These are phyloP conservation scores for Conus canariensis DNA, from an alignment of 2,888 invertebrate genomes.

Conservation along the genomic window DNA sequence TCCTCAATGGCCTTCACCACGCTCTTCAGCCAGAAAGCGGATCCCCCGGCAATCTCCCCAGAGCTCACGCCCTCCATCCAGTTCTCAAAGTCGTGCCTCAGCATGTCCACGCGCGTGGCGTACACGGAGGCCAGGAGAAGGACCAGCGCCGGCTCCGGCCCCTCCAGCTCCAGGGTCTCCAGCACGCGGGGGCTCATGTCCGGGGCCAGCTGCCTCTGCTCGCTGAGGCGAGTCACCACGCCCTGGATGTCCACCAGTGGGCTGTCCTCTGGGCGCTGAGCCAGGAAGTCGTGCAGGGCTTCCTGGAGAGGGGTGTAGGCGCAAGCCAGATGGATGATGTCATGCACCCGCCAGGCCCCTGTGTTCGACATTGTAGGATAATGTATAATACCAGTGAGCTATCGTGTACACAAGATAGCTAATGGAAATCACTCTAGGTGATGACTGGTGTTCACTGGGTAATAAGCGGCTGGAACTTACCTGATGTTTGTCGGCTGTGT, in stretches of 20 bases:
- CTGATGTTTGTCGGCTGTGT: too few relatives aligned
- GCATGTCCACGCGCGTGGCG: conserved; percentile 23
- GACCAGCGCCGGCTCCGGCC: conserved; percentile 1
- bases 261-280: neutral
- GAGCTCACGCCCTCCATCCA: neutral
- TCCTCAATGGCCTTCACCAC: neutral
- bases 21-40: neutral
- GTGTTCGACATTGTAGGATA: neutral
- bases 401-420: too few relatives aligned
- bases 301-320: conserved; percentile 19
- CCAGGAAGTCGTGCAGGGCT: neutral
- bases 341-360: conserved; percentile 34
- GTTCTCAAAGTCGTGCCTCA: neutral
- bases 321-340: conserved; percentile 33
- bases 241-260: neutral
- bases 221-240: neutral
- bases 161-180: conserved; percentile 1
- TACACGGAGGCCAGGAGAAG: conserved; percentile 21
- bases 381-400: too few relatives aligned
- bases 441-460: too few relatives aligned
- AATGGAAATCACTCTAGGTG: neutral
- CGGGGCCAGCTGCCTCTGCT: conserved; percentile 17
- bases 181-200: neutral
- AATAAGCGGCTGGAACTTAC: too few relatives aligned
- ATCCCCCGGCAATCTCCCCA: neutral